Conservation (phyloP, 2,888 invertebrate genomes). For the Elmis aenea region DNA sequence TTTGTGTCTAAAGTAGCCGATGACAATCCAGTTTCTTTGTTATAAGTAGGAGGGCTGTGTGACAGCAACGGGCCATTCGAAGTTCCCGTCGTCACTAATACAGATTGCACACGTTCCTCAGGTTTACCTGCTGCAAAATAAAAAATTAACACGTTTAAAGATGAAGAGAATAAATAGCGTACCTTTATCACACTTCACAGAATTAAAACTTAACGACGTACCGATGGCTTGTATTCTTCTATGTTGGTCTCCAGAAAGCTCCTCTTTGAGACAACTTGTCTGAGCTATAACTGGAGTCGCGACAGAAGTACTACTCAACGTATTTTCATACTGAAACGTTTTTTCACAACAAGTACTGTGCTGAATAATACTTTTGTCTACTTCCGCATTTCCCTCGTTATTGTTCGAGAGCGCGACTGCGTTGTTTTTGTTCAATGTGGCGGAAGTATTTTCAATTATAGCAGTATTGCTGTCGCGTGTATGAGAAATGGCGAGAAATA, state of each 20-base stretch:
- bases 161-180: no score
- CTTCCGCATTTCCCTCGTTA: conserved; percentile 34
- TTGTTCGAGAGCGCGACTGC: conserved; percentile 25
- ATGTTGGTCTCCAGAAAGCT: conserved; percentile 10
- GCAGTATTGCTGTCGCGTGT: conserved; percentile 32
- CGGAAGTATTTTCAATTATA: conserved; percentile 15
- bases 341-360: conserved; percentile 31
- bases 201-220: conserved; percentile 31
- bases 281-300: conserved; percentile 44
- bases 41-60: conserved; percentile 40
- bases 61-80: conserved; percentile 46
- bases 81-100: conserved; percentile 43
- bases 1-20: conserved; percentile 32
- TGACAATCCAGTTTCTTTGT: conserved; percentile 36
- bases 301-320: conserved; percentile 30
- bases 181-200: conserved; percentile 35
- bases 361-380: conserved; percentile 34
- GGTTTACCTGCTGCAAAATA: conserved; percentile 30
- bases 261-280: conserved; percentile 25
- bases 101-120: conserved; percentile 41
- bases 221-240: conserved; percentile 15
- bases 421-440: conserved; percentile 27
- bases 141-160: conserved; percentile 3
- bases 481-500: conserved; percentile 42
- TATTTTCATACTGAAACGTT: conserved; percentile 23